Evolutionary conservation across 2,797 vertebrate genomes (phyloP), one percentile per base, ranked within the genome.

Genomic region (Buphagus erythrorhynchus): DNA sequence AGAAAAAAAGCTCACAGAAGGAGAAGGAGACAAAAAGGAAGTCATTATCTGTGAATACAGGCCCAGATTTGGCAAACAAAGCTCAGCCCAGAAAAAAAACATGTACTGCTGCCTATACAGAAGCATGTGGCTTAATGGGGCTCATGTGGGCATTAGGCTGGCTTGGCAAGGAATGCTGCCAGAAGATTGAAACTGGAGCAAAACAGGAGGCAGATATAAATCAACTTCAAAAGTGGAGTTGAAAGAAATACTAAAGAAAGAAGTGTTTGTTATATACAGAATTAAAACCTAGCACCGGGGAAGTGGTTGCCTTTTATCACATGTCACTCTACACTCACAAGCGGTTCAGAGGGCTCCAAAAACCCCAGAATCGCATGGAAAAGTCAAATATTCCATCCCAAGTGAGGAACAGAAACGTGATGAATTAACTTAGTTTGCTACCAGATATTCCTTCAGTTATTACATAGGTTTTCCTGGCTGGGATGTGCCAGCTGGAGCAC

Each of bases 131-230:
- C 72, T 92, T 92, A 86, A 96, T 83, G 92, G 81, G 82, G 86
- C 86, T 93, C 80, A 85, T 92, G 88, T 77, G 84, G 91, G 86
- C 89, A 94, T 90, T 68, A 68, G 73, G 78, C 58, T 78, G 88
- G 35, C 65, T 91, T 82, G 92, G 86, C 78, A 80, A 85, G 62
- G 79, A 94, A 21, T 0, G 0, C 36, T 0, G 28, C 76, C 81
- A 89, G 57, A 54, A 88, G 89, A 77, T 29, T 88, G 93, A 96
- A 96, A 96, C 68, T 62, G 85, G 75, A 96, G 91, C 81, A 88
- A 94, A 94, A 94, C 66, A 87, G 75, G 62, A 91, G 89, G 69
- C 68, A 94, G 94, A 95, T 95, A 91, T 72, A 94, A 93, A 96
- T 92, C 86, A 93, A 85, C 74, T 89, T 93, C 81, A 83, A 72